phyloP scores from a whole-genome alignment of 2,113 vertebrate genomes.

The Peromyscus californicus region DNA sequence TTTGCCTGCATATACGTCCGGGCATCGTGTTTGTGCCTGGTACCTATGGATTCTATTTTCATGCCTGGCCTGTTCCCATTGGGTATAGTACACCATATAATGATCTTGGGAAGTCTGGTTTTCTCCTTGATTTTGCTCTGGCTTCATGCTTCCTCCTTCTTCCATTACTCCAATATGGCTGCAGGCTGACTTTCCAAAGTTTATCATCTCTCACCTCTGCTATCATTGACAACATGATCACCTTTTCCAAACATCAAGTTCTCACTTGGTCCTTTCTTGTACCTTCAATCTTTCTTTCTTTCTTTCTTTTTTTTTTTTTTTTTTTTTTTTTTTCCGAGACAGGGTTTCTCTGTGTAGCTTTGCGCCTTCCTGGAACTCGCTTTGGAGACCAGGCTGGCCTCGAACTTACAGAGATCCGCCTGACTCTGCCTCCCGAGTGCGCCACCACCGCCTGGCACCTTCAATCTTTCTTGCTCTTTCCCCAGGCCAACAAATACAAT shows the following conservation, averaged over 20 bases:
- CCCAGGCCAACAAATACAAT: neutral
- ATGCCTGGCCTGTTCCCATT: neutral
- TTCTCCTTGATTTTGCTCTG: neutral
- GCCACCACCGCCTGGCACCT: too few relatives aligned
- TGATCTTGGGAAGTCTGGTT: neutral
- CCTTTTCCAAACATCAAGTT: neutral
- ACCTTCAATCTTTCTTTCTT: neutral
- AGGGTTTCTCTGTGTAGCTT: too few relatives aligned
- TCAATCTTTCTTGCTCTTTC: neutral
- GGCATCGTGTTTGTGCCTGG: neutral
- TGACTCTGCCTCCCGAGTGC: too few relatives aligned
- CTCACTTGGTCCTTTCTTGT: neutral
- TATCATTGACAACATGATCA: neutral
- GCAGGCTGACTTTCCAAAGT: neutral
- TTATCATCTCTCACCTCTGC: neutral
- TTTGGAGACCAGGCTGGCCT: too few relatives aligned
- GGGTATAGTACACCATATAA: neutral
- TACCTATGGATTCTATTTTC: neutral
- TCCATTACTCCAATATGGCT: neutral
- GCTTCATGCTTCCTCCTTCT: neutral
- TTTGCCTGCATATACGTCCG: neutral
- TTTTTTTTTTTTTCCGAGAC: too few relatives aligned
- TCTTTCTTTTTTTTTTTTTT: too few relatives aligned
- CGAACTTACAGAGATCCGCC: too few relatives aligned
- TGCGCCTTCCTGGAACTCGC: too few relatives aligned